phyloP scores from a whole-genome alignment of 1,140 invertebrate species.

The Drosophila miranda region DNA sequence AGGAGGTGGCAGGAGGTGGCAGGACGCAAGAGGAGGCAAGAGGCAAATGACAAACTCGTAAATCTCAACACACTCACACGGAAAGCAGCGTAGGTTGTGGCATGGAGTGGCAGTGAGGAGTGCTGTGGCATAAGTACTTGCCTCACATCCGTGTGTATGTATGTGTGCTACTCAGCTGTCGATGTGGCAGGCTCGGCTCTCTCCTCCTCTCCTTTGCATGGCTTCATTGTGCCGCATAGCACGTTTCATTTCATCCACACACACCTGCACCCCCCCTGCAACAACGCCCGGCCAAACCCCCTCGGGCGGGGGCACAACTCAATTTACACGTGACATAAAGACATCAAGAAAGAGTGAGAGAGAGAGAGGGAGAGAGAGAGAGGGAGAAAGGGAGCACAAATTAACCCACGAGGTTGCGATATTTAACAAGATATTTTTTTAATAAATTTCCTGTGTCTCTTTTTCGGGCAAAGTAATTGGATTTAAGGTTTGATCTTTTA shows the following conservation, averaged over 20 bases:
- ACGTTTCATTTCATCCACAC: constrained; percentile 73
- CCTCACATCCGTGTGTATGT: constrained; percentile 11
- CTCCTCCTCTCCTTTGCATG: constrained; percentile 56
- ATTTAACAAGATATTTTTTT: constrained; percentile 23
- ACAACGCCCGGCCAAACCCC: constrained; percentile 3
- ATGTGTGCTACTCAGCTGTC: constrained; percentile 28
- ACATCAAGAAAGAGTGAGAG: not conserved
- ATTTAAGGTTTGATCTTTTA: too few relatives aligned
- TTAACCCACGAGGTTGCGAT: constrained; percentile 44
- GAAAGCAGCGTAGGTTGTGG: constrained; percentile 9
- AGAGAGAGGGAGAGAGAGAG: constrained; percentile 20
- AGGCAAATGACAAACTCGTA: constrained; percentile 76
- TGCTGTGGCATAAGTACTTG: constrained; percentile 27
- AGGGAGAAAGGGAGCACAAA: constrained; percentile 34
- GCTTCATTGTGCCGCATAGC: constrained; percentile 74
- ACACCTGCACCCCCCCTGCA: constrained; percentile 16
- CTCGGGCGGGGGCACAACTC: constrained; percentile 51
- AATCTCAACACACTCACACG: constrained; percentile 54
- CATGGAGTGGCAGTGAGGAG: constrained; percentile 6
- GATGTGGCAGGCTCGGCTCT: constrained; percentile 4
- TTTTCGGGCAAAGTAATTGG: not conserved
- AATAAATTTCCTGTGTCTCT: too few relatives aligned
- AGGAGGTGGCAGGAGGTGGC: constrained; percentile 9
- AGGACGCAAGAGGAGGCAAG: not conserved
- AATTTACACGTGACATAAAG: constrained; percentile 76